A percentile compares a stretch with the other conserved stretches of the same genome.
These are phyloP conservation scores for Nowickia ferox DNA, from an alignment of 2,888 invertebrate genomes.

Conservation along the genomic window DNA sequence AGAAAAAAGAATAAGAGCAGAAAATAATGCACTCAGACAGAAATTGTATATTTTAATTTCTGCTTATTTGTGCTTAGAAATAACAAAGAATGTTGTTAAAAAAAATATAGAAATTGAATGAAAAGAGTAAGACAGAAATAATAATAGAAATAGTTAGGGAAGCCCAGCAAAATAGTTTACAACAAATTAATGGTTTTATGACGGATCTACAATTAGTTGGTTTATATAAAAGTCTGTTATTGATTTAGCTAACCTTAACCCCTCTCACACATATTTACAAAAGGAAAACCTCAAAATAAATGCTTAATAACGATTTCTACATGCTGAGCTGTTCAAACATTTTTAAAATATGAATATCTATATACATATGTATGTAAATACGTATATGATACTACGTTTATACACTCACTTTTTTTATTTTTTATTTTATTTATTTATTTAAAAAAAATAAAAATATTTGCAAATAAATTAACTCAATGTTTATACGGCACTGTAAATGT, in stretches of 20 bases:
- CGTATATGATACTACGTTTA: too few species aligned
- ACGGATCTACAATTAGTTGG: not conserved
- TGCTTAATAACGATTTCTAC: too few species aligned
- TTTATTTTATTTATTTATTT: too few species aligned
- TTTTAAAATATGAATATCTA: too few species aligned
- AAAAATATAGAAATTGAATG: not conserved
- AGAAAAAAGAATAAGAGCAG: slow-evolving; percentile 17
- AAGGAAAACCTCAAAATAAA: not conserved
- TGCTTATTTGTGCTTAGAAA: slow-evolving; percentile 53
- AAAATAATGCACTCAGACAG: slow-evolving; percentile 40
- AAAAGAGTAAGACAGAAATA: not conserved
- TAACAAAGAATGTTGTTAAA: not conserved
- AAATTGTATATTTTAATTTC: slow-evolving; percentile 41
- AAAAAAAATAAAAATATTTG: too few species aligned
- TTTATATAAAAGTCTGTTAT: not conserved
- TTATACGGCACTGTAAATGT: too few species aligned
- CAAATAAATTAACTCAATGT: too few species aligned
- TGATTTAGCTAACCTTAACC: not conserved
- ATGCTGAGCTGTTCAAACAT: too few species aligned
- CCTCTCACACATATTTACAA: not conserved
- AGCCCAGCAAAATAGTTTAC: not conserved
- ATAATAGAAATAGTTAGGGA: not conserved
- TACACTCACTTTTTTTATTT: too few species aligned
- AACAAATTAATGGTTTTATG: not conserved
- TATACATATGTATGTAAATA: too few species aligned